Conservation (phyloP, 1,140 invertebrate genomes). For the Popillia japonica region DNA sequence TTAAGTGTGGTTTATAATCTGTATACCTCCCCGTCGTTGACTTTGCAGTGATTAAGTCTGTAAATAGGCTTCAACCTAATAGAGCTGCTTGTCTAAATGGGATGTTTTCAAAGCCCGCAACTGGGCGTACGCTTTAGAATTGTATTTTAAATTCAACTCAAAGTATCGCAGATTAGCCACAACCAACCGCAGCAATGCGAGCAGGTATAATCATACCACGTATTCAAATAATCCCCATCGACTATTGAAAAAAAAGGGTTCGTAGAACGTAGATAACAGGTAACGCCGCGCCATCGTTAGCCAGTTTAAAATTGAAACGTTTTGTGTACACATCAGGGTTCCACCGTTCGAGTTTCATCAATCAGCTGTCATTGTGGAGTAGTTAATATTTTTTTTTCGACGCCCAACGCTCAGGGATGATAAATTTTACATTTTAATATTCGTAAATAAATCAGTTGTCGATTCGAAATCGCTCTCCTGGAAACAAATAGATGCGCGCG, state of each 20-base stretch:
- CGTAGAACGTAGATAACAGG: neutral
- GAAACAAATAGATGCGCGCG: neutral
- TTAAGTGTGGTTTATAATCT: too few relatives aligned
- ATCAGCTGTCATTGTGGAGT: conserved; percentile 15
- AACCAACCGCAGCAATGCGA: neutral
- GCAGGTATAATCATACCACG: neutral
- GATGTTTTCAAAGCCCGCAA: too few relatives aligned
- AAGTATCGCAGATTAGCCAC: too few relatives aligned
- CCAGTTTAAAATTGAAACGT: neutral
- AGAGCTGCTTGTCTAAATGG: too few relatives aligned
- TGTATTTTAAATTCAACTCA: too few relatives aligned
- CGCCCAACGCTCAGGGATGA: neutral
- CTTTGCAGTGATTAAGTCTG: too few relatives aligned
- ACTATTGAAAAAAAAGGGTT: neutral
- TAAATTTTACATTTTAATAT: conserved; percentile 32
- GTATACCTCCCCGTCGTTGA: too few relatives aligned
- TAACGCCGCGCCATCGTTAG: neutral
- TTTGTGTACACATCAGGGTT: neutral
- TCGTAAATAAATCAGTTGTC: conserved; percentile 5
- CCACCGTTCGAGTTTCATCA: neutral
- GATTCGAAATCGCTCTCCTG: neutral
- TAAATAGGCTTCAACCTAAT: too few relatives aligned
- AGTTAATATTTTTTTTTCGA: conserved; percentile 3
- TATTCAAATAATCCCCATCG: neutral
- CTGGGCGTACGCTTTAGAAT: too few relatives aligned